Base-by-base conservation (phyloP, 2,797 vertebrate species). In the Spinus olivaceus region DNA sequence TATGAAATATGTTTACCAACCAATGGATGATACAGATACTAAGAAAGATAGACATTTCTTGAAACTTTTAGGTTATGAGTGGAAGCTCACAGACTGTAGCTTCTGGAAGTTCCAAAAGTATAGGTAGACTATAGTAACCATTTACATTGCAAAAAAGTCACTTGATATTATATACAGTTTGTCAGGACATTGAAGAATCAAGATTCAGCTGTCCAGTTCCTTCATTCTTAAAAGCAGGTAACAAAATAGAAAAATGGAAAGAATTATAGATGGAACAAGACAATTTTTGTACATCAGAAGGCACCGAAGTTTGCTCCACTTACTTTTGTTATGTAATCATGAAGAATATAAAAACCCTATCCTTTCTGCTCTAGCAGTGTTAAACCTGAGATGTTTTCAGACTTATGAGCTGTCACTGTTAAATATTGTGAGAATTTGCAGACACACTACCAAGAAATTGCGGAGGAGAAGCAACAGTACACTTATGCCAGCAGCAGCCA, bases 391-490 rank as follows among this genome's bases (percentile, higher is more conserved):
- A 47, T 67, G 30, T 37, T 64, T 27, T 70, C 60, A 84, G 60
- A 32, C 30, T 56, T 81, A n/a, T 0, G n/a, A 64, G 10, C 53
- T 76, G 39, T 15, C 46, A 51, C n/a, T 61, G 30, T 56, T 33
- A 80, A 65, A 81, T 90, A 59, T 24, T 84, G 46, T 67, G 49
- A 95, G 30, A 32, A 9, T 67, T 81, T 15, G 8, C 77, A 41
- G 66, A 81, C 47, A 71, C 14, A 9, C 10, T 91, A 28, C 23
- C 33, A 82, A 88, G 39, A 88, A 88, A 61, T 27, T 61, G 35
- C 0, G 0, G 5, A 59, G 47, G 24, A 69, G n/a, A 69, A 23
- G 28, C 22, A 47, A 39, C 5, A 56, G 27, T 10, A 19, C 2
- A n/a, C 8, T 5, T 8, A 23, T 65, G 46, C 39, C 60, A 82